Conservation (phyloP, 1,140 invertebrate genomes). For the Cherax quadricarinatus region DNA sequence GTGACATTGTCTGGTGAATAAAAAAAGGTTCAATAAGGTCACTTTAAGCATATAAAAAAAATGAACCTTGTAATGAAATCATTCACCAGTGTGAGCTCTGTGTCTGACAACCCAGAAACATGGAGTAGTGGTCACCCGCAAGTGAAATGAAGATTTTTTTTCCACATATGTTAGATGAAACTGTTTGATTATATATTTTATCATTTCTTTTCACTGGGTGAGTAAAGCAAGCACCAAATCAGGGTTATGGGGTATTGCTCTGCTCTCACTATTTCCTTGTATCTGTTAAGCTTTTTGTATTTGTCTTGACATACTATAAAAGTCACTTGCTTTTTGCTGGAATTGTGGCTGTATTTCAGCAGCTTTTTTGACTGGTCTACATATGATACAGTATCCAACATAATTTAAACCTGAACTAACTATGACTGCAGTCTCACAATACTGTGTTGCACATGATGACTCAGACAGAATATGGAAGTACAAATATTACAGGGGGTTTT, state of each 20-base stretch:
- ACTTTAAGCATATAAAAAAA: not conserved
- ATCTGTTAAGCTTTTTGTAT: not conserved
- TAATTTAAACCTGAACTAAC: not conserved
- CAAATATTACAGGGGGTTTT: constrained; percentile 5
- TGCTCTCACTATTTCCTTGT: not conserved
- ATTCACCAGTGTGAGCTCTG: not conserved
- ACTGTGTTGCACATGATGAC: not conserved
- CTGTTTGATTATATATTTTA: not conserved
- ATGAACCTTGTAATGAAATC: not conserved
- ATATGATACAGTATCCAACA: not conserved
- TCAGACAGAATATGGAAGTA: not conserved
- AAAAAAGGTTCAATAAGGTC: no score
- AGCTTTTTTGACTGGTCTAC: not conserved
- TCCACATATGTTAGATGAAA: no score
- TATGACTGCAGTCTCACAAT: not conserved
- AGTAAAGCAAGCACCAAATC: not conserved
- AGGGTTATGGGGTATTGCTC: not conserved
- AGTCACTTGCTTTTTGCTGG: not conserved
- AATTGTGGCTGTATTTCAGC: not conserved
- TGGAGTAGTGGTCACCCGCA: not conserved
- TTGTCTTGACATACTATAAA: constrained; percentile 13
- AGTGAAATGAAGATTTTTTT: no score
- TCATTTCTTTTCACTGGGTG: not conserved
- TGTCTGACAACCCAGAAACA: not conserved
- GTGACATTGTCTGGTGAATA: not conserved